These are phyloP conservation scores for Formica selysi DNA, from an alignment of 1,140 invertebrate genomes.

Conservation along the genomic window DNA sequence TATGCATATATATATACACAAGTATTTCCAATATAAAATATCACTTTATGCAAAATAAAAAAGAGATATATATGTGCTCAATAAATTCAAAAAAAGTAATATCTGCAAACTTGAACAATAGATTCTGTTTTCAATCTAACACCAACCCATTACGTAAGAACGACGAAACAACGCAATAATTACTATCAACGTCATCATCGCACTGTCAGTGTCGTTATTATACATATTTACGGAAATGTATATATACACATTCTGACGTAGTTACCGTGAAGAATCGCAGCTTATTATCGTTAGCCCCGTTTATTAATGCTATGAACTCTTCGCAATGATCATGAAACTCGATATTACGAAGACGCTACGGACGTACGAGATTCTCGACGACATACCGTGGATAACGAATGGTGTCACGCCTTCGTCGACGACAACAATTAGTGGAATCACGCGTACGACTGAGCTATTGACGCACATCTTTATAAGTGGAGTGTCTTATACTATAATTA, in stretches of 20 bases:
- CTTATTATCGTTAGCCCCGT: conserved; percentile 31
- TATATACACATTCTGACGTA: neutral
- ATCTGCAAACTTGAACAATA: neutral
- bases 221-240: conserved; percentile 16
- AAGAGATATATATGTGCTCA: neutral
- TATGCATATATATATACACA: neutral
- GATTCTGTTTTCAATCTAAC: conserved; percentile 27
- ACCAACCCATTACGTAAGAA: conserved; percentile 6
- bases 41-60: neutral
- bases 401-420: conserved; percentile 36
- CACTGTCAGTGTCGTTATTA: conserved; percentile 64
- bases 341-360: conserved; percentile 27
- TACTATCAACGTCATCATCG: conserved; percentile 70
- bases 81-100: neutral
- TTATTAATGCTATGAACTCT: conserved; percentile 64
- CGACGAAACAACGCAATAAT: conserved; percentile 55
- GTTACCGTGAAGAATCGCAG: conserved; percentile 38
- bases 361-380: conserved; percentile 15
- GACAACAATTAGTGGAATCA: conserved; percentile 42
- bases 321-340: conserved; percentile 39
- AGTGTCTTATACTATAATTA: conserved; percentile 40
- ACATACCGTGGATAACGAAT: conserved; percentile 43
- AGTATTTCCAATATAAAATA: neutral
- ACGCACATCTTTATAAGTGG: conserved; percentile 49
- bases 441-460: conserved; percentile 42